These are phyloP conservation scores for Phainopepla nitens DNA, from an alignment of 2,113 vertebrate genomes.

Conservation along the genomic window DNA sequence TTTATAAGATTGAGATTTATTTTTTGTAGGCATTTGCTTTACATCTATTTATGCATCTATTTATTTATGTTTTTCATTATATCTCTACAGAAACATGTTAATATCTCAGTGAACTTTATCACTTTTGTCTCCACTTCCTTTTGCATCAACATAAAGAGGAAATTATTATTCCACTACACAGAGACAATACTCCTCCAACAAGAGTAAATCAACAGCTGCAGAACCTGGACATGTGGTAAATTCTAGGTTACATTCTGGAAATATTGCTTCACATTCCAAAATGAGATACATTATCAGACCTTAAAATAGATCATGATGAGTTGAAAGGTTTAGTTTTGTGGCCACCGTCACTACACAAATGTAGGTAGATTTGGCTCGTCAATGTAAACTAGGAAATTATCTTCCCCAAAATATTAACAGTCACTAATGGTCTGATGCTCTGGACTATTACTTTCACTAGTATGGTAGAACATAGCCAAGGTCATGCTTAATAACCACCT, in stretches of 20 bases:
- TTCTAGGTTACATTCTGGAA: not conserved
- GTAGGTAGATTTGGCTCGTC: not conserved
- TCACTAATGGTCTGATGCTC: not conserved
- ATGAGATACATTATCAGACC: not conserved
- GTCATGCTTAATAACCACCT: not conserved
- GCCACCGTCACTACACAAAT: not conserved
- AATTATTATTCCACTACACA: not conserved
- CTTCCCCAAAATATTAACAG: not conserved
- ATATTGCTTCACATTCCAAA: not conserved
- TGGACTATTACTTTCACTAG: not conserved
- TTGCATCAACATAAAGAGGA: not conserved
- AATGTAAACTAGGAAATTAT: not conserved
- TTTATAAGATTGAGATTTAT: not conserved
- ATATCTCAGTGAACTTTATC: not conserved
- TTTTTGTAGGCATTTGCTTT: not conserved
- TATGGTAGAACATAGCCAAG: not conserved
- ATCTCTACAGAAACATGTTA: not conserved
- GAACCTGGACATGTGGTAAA: not conserved
- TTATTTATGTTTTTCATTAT: not conserved
- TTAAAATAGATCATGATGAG: not conserved
- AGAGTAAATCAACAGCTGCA: not conserved
- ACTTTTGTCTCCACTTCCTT: not conserved
- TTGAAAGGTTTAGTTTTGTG: not conserved
- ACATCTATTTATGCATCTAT: not conserved
- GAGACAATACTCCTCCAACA: not conserved